Base-by-base conservation (phyloP, 2,888 invertebrate genomes). In the Formica aserva region DNA sequence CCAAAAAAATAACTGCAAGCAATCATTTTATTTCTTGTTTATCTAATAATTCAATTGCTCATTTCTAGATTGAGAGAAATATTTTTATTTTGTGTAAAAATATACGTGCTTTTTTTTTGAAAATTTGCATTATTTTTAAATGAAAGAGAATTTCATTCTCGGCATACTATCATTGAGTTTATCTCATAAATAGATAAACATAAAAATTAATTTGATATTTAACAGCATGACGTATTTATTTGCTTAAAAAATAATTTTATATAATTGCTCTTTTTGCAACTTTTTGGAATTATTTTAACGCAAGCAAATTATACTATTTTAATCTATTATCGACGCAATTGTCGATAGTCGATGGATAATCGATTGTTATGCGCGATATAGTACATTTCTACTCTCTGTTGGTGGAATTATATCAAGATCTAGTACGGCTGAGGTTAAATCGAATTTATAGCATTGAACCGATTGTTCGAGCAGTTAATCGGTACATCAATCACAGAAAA, bases 401-500 rank as follows among this genome's bases (percentile, higher is more conserved):
- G 55, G 38, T 29, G 41, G 71, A 71, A 77, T 71, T 77, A 71
- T 77, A 29, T 71, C 77, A 71, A 71, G 77, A 69, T 77, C 22
- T 29, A 77, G 55, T 55, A 57, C n/a, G 69, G 67, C 29, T 71
- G 72, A 41, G 41, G 41, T 77, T 77, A 77, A 77, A 77, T 77
- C 38, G 72, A 72, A 77, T 77, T 77, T 69, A 69, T 77, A 55
- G 72, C 77, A 71, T 55, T 55, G 38, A 71, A 26, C 18, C 55
- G 77, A 77, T 77, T 77, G 71, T 71, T 55, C 38, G 29, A 77
- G 41, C 38, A 55, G 55, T 57, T 77, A 77, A 77, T 77, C 72
- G 55, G 29, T 77, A 71, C 72, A 77, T 77, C 71, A 38, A 57
- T 77, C 77, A 71, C 71, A 29, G 71, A 71, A 77, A 66, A 77